Base-by-base conservation (phyloP, 2,113 vertebrate genomes). In the Onychorhynchus coronatus region DNA sequence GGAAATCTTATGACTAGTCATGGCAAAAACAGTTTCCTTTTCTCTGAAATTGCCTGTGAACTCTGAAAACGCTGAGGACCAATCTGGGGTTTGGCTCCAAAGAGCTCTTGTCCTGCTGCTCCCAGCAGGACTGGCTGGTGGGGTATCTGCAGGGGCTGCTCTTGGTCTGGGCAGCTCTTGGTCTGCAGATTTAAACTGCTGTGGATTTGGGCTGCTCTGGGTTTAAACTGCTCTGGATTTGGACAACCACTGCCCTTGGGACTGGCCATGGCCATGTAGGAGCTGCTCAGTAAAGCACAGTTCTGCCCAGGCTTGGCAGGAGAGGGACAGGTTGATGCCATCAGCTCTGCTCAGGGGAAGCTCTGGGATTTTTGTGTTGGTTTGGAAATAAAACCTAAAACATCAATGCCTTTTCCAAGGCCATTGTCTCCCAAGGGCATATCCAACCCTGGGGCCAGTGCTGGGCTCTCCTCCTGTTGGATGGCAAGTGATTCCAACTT, bases 1-100 rank as follows among this genome's bases (percentile, higher is more conserved):
- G 95, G 94, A 96, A 96, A 95, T 93, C 88, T 90, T 30, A 47
- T 91, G 85, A 94, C 82, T 55, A 80, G 72, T 41, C 9, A 1
- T 28, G 50, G 59, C 1, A 1, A 49, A 67, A 88, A 0, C 82
- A 44, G 91, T 83, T 96, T 91, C 78, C 3, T 83, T 88, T 82
- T 63, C 52, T 87, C 7, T 53, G 42, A 66, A 85, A 41, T 33
- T 2, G 0, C 25, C 61, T 67, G 28, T 70, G 71, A 76, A 21
- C 20, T 55, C 46, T 39, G n/a, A 16, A 41, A 41, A 21, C 4
- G 0, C n/a, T 22, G 39, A 35, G 76, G 24, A 28, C 39, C 5
- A 4, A 3, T 14, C 21, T 1, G 3, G 78, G 15, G 1, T 41
- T 56, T 92, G 50, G 66, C 28, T 25, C 39, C 50, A 46, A 10